Evolutionary conservation across 2,888 invertebrate genomes (phyloP), one percentile per base, ranked within the genome.

Genomic region (Eretmocerus hayati): DNA sequence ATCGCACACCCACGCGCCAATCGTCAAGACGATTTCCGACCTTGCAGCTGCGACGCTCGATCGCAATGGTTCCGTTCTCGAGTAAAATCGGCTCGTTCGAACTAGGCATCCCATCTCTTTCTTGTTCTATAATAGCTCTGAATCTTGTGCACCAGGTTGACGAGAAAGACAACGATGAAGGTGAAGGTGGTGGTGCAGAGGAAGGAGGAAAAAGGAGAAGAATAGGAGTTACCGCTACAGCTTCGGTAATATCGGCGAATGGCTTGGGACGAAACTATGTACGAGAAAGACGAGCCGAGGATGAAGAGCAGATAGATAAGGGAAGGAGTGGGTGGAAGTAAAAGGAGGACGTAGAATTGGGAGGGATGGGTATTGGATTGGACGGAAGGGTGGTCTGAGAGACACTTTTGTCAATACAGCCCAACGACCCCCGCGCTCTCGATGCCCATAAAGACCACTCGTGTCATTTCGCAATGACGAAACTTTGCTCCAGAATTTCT

Each of bases 391-490:
- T n/a, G n/a, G n/a, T n/a, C n/a, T n/a, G 66, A 64, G 65, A 72
- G 74, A 73, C 73, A 73, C 74, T 76, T 75, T 75, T 75, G 74
- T 76, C 76, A 75, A 76, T 76, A 76, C 72, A 60, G 59, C 58
- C 61, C n/a, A n/a, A n/a, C n/a, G 57, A 59, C 60, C 53, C 53
- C 59, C 58, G 57, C 60, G n/a, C n/a, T n/a, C n/a, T n/a, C 63
- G 71, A 35, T 35, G 37, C 37, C 74, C 72, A 76, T 77, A 77
- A 77, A 77, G 75, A 75, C 74, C 77, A 77, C 76, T 76, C 74
- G 76, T 75, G 77, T 75, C 75, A 75, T 74, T 69, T 72, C 69
- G 72, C 74, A 75, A 75, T 76, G 75, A 75, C 74, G 73, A 75
- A 75, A 75, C 73, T 75, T 75, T 74, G 69, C 69, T 71, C 71